Percentiles rank a stretch among this genome's conserved stretches.
Conservation (phyloP, 1,140 invertebrate species). For the Nephila pilipes region DNA sequence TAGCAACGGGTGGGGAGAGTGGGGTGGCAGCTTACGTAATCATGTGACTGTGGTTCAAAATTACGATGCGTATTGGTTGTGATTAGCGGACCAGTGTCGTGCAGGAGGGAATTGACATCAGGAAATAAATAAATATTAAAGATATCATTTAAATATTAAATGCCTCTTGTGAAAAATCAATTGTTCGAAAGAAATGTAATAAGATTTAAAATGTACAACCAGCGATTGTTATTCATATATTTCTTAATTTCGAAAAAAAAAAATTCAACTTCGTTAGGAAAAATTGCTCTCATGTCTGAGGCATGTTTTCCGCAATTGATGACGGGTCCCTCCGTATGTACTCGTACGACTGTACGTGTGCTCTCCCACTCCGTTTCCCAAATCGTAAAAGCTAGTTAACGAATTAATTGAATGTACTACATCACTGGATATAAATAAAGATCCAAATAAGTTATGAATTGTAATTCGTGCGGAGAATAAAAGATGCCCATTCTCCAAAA, state of each 20-base stretch:
- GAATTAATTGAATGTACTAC: constrained; percentile 21
- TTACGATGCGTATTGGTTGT: too few species aligned
- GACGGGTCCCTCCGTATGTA: not conserved
- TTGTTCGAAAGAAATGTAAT: too few species aligned
- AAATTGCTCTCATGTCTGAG: not conserved
- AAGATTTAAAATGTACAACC: too few species aligned
- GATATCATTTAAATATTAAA: too few species aligned
- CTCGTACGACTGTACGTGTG: not conserved
- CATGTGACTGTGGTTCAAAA: not conserved
- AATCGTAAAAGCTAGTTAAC: constrained; percentile 18
- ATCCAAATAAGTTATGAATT: not conserved
- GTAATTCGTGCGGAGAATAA: not conserved
- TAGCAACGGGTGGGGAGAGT: too few species aligned
- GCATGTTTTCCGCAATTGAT: not conserved
- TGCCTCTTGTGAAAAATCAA: too few species aligned
- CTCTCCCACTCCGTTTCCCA: not conserved
- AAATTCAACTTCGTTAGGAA: too few species aligned
- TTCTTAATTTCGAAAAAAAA: too few species aligned
- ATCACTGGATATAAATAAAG: constrained; percentile 17
- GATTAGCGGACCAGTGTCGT: too few species aligned
- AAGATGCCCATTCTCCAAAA: not conserved
- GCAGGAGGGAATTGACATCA: too few species aligned
- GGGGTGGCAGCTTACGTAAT: not conserved
- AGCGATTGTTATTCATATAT: too few species aligned
- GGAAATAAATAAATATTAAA: too few species aligned